Percentiles rank a stretch among this genome's conserved stretches.
These are phyloP conservation scores for Cichladusa arquata DNA, from an alignment of 2,113 vertebrate species.

Conservation along the genomic window DNA sequence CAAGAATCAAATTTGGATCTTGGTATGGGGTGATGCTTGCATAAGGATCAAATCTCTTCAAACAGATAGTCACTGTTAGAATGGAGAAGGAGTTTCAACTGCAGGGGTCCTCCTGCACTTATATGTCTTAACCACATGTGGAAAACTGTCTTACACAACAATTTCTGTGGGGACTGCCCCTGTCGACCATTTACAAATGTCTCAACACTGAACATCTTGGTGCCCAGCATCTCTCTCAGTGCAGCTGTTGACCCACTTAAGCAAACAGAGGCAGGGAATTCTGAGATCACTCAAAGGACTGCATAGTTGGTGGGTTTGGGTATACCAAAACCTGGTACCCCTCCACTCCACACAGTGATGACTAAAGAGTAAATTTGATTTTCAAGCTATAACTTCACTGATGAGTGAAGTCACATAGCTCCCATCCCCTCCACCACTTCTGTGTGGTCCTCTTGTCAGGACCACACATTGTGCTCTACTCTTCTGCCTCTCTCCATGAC, in stretches of 20 bases:
- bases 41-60: background rate
- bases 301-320: rapidly evolving
- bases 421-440: background rate
- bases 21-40: background rate
- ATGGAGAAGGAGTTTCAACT: background rate
- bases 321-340: background rate
- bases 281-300: too few relatives aligned
- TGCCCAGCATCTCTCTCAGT: background rate
- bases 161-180: background rate
- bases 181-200: rapidly evolving
- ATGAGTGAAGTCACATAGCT: background rate
- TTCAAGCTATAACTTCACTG: background rate
- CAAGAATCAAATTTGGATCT: rapidly evolving
- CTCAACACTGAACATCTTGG: background rate
- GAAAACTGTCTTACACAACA: rapidly evolving
- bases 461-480: background rate
- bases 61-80: background rate
- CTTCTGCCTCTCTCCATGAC: background rate
- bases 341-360: rapidly evolving
- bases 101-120: background rate
- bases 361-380: background rate
- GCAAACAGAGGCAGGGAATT: background rate
- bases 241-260: background rate
- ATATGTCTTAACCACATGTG: background rate
- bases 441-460: rapidly evolving